Percentiles rank a stretch among this genome's conserved stretches.
phyloP scores from a whole-genome alignment of 2,797 vertebrate genomes.

The Leptoclinus maculatus region DNA sequence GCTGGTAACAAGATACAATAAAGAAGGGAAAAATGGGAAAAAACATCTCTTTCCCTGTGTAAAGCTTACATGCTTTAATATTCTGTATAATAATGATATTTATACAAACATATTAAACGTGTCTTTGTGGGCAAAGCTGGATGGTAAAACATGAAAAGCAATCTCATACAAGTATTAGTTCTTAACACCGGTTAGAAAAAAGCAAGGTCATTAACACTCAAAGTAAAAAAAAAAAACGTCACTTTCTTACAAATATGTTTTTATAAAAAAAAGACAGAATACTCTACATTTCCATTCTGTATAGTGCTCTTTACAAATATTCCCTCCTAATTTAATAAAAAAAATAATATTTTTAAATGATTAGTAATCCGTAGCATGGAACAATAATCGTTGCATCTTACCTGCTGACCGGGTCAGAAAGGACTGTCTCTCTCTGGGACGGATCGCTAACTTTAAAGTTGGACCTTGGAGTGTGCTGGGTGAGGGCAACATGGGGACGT shows the following conservation, averaged over 20 bases:
- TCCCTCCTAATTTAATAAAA: not conserved
- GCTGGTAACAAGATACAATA: not conserved
- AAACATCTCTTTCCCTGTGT: not conserved
- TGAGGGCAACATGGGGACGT: conserved; percentile 24
- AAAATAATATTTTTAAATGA: not conserved
- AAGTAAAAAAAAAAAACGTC: not conserved
- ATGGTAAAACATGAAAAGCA: not conserved
- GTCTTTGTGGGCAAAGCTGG: not conserved
- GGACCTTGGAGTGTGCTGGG: conserved; percentile 78
- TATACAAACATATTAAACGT: not conserved
- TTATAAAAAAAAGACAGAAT: not conserved
- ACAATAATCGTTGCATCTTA: conserved; percentile 63
- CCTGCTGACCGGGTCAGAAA: conserved; percentile 63
- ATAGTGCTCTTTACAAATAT: not conserved
- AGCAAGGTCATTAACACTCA: not conserved
- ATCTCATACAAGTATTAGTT: not conserved
- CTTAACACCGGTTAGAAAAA: not conserved
- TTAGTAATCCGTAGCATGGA: not conserved
- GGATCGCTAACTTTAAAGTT: conserved; percentile 58
- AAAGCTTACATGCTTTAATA: not conserved
- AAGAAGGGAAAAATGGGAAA: not conserved
- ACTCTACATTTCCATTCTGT: not conserved
- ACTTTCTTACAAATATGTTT: not conserved
- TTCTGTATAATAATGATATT: not conserved
- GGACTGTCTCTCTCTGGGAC: conserved; percentile 39